Conservation (phyloP, 2,797 vertebrate species). For the Apodemus agrarius region DNA sequence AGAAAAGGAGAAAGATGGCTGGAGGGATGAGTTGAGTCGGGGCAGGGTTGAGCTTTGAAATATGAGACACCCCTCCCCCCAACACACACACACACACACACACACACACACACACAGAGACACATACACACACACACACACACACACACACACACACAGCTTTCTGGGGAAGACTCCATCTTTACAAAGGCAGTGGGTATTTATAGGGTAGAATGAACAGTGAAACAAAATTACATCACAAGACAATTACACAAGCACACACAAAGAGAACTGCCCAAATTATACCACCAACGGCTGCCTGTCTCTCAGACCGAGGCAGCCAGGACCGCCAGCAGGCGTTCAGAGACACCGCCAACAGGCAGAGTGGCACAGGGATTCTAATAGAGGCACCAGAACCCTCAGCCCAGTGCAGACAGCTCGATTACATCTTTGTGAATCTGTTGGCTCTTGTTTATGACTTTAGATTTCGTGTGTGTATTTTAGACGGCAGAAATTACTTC, state of each 20-base stretch:
- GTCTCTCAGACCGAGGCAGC: conserved; percentile 10
- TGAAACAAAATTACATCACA: conserved; percentile 11
- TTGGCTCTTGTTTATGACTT: conserved; percentile 40
- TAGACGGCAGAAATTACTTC: conserved; percentile 44
- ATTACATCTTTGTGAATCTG: conserved; percentile 40
- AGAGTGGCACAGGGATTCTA: not conserved
- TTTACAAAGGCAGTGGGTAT: not conserved
- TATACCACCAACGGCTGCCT: not conserved
- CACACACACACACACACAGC: not conserved
- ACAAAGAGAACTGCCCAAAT: not conserved
- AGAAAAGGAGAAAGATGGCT: not conserved
- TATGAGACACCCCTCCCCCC: not conserved
- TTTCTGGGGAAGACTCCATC: not conserved
- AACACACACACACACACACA: no score
- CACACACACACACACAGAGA: no score
- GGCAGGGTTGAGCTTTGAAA: not conserved
- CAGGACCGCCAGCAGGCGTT: conserved; percentile 7
- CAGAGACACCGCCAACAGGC: not conserved
- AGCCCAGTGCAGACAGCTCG: not conserved
- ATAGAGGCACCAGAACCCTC: conserved; percentile 4
- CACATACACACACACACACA: no score
- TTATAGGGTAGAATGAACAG: not conserved
- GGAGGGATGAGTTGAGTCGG: not conserved
- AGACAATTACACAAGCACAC: not conserved
- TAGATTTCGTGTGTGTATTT: conserved; percentile 32